phyloP scores from a whole-genome alignment of 1,140 invertebrate species.

The Mizuhopecten yessoensis region DNA sequence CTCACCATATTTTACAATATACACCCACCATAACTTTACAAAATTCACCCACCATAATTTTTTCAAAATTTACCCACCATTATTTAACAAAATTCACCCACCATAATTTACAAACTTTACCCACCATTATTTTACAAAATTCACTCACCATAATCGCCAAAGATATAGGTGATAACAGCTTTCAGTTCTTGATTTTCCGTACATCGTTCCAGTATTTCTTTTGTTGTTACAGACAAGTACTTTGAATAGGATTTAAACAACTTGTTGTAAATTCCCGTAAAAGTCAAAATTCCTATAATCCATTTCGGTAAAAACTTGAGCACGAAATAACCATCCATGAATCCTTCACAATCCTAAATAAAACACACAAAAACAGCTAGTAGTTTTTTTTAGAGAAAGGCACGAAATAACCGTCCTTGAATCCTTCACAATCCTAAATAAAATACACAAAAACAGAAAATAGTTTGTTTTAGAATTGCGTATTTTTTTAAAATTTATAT shows the following conservation, averaged over 20 bases:
- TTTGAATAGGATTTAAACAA: slow-evolving; percentile 74
- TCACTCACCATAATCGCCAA: slow-evolving; percentile 82
- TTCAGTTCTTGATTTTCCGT: slow-evolving; percentile 82
- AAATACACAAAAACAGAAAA: too few species aligned
- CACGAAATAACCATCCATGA: slow-evolving; percentile 71
- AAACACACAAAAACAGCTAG: too few species aligned
- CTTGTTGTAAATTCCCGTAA: slow-evolving; percentile 75
- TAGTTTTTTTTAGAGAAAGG: too few species aligned
- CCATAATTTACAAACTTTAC: too few species aligned
- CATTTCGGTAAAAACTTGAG: slow-evolving; percentile 80
- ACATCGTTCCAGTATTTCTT: slow-evolving; percentile 75
- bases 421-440: slow-evolving; percentile 61
- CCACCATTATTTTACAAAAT: too few species aligned
- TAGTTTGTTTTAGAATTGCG: too few species aligned
- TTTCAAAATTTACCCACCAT: too few species aligned
- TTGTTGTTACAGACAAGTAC: slow-evolving; percentile 67
- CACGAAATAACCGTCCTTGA: slow-evolving; percentile 71
- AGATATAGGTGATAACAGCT: slow-evolving; percentile 82
- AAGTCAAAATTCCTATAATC: slow-evolving; percentile 74
- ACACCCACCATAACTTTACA: too few species aligned
- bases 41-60: too few species aligned
- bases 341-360: slow-evolving; percentile 61
- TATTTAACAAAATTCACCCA: too few species aligned
- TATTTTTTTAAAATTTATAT: too few species aligned
- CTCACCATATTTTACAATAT: too few species aligned